phyloP scores from a whole-genome alignment of 2,113 vertebrate genomes.

The Polypterus senegalus region DNA sequence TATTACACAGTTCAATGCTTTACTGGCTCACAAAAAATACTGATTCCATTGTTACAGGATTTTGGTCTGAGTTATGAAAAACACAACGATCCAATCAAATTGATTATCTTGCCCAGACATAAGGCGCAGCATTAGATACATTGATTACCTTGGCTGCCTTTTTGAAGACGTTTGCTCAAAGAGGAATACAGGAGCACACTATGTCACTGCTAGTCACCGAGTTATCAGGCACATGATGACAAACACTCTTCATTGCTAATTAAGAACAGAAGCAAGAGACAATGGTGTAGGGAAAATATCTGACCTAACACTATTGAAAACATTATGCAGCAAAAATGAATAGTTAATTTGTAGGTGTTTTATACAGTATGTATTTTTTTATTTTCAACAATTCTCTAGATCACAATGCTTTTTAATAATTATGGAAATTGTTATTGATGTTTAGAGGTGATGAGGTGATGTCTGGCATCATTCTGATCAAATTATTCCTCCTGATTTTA shows the following conservation, averaged over 20 bases:
- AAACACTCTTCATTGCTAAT: not conserved
- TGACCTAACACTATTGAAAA: no score
- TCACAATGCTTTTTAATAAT: no score
- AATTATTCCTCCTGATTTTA: no score
- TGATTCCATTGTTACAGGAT: conserved; percentile 1
- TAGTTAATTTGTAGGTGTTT: no score
- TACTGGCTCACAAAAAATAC: conserved; percentile 17
- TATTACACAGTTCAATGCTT: conserved; percentile 14
- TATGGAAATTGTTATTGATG: no score
- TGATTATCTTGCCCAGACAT: conserved; percentile 18
- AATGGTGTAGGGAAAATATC: no score
- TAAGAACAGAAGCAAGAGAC: no score
- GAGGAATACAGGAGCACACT: not conserved
- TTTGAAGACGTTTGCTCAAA: conserved; percentile 4
- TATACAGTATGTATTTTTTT: no score
- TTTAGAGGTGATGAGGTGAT: no score
- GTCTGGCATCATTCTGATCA: no score
- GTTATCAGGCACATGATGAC: not conserved
- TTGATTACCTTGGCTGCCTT: conserved; percentile 12
- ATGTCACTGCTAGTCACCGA: not conserved
- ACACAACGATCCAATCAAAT: conserved; percentile 19
- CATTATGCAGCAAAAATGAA: no score
- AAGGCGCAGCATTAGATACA: conserved; percentile 12
- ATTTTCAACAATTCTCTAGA: no score
- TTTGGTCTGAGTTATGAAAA: conserved; percentile 10